These are phyloP conservation scores for Proisotoma minuta DNA, from an alignment of 2,888 invertebrate species.

Conservation along the genomic window DNA sequence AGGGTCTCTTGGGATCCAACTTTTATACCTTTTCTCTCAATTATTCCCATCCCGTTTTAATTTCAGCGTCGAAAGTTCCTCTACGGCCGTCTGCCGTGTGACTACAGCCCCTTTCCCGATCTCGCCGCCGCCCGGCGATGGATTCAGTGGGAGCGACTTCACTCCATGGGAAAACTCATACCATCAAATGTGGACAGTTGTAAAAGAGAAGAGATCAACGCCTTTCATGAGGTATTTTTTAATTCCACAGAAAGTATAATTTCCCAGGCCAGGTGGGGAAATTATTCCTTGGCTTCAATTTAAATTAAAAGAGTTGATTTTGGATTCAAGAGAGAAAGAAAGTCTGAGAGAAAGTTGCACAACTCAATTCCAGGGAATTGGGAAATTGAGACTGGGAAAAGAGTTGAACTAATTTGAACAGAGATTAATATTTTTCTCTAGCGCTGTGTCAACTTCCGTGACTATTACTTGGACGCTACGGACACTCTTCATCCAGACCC, in stretches of 20 bases:
- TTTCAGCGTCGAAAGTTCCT: constrained; percentile 41
- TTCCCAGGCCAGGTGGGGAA: no score
- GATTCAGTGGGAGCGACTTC: constrained; percentile 27
- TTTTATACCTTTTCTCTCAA: no score
- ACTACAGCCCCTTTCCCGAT: constrained; percentile 43
- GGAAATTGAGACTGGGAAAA: no score
- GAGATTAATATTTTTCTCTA: constrained; percentile 22
- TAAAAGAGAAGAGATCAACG: constrained; percentile 20
- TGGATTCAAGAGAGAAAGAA: no score
- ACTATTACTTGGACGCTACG: constrained; percentile 45
- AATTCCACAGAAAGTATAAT: no score
- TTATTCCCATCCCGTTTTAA: no score
- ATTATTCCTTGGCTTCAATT: no score
- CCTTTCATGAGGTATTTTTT: constrained; percentile 34
- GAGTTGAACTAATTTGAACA: no score
- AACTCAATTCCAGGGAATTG: no score
- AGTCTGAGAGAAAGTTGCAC: no score
- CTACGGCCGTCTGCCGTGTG: constrained; percentile 41
- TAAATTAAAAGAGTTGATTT: no score
- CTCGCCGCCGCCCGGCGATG: constrained; percentile 34
- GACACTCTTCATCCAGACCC: constrained; percentile 32
- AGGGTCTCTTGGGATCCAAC: no score
- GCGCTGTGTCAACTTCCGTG: constrained; percentile 36
- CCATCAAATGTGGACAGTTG: constrained; percentile 33
- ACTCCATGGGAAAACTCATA: constrained; percentile 38